These are phyloP conservation scores for Varroa destructor DNA, from an alignment of 1,140 invertebrate genomes.

Conservation along the genomic window DNA sequence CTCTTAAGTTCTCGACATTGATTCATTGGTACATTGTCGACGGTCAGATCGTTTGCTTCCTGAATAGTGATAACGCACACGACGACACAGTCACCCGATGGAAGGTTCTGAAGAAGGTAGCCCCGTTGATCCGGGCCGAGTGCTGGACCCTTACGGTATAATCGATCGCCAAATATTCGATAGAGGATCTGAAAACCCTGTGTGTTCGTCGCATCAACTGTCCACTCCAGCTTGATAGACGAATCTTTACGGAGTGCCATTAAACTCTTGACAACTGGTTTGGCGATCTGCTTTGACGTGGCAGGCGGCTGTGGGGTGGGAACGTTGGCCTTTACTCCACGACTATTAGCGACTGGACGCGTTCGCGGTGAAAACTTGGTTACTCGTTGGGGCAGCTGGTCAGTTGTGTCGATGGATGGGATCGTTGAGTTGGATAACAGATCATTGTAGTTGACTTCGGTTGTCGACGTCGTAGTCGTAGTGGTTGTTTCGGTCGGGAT, in stretches of 20 bases:
- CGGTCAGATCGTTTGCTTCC: slow-evolving; percentile 60
- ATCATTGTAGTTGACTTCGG: background rate
- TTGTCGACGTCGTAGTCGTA: slow-evolving; percentile 26
- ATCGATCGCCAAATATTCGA: slow-evolving; percentile 70
- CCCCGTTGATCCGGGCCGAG: slow-evolving; percentile 70
- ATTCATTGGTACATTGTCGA: slow-evolving; percentile 64
- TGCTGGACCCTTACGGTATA: slow-evolving; percentile 72
- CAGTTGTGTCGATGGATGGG: slow-evolving; percentile 37
- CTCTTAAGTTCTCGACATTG: slow-evolving; percentile 67
- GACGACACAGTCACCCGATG: slow-evolving; percentile 73
- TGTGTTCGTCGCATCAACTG: slow-evolving; percentile 65
- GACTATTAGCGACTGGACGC: slow-evolving; percentile 1
- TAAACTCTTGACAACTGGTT: slow-evolving; percentile 62
- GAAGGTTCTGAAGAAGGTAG: slow-evolving; percentile 81
- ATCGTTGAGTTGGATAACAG: slow-evolving; percentile 36
- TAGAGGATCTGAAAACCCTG: slow-evolving; percentile 76
- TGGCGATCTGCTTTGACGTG: slow-evolving; percentile 41
- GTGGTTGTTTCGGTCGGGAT: slow-evolving; percentile 10
- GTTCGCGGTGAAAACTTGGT: slow-evolving; percentile 19
- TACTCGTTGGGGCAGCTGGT: slow-evolving; percentile 7
- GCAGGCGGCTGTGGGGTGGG: slow-evolving; percentile 9
- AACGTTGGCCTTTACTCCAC: slow-evolving; percentile 11
- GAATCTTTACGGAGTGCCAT: slow-evolving; percentile 49
- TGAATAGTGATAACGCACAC: slow-evolving; percentile 68
- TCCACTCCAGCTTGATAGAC: slow-evolving; percentile 75